These are phyloP conservation scores for Parapsyche elsis DNA, from an alignment of 1,140 invertebrate species.

Conservation along the genomic window DNA sequence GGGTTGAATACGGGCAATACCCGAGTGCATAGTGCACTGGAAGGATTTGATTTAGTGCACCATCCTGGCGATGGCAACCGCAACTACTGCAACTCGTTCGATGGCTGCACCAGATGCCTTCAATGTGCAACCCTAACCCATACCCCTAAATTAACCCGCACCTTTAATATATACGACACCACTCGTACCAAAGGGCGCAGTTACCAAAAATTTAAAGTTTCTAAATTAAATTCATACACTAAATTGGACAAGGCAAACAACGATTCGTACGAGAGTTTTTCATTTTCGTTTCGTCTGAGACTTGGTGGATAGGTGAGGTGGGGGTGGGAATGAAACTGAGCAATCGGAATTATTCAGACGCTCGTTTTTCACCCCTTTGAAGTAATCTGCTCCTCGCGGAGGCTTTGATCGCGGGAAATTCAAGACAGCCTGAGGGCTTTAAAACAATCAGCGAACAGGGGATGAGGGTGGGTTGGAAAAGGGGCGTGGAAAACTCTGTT, in stretches of 20 bases:
- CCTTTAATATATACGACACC: too few species aligned
- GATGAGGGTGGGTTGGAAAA: background rate
- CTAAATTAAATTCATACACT: too few species aligned
- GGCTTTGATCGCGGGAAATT: constrained; percentile 30
- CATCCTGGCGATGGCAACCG: constrained; percentile 10
- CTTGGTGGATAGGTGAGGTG: too few species aligned
- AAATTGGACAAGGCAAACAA: too few species aligned
- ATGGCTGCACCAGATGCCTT: background rate
- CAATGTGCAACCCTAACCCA: too few species aligned
- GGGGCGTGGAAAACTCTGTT: background rate
- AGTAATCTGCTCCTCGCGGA: constrained; percentile 15
- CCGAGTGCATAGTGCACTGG: background rate
- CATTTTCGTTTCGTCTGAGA: too few species aligned
- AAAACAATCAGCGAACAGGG: constrained; percentile 25
- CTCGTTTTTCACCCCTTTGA: constrained; percentile 18
- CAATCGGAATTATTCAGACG: constrained; percentile 4
- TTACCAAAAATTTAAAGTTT: too few species aligned
- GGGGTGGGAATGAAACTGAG: too few species aligned
- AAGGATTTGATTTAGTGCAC: constrained; percentile 12
- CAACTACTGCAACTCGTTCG: constrained; percentile 12
- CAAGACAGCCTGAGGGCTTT: constrained; percentile 30
- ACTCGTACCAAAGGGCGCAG: too few species aligned
- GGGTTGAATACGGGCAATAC: background rate
- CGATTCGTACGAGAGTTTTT: too few species aligned
- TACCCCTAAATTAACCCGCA: too few species aligned